Percentiles rank a stretch among this genome's conserved stretches.
These are phyloP conservation scores for Calidris pygmaea DNA, from an alignment of 2,113 vertebrate genomes.

Conservation along the genomic window DNA sequence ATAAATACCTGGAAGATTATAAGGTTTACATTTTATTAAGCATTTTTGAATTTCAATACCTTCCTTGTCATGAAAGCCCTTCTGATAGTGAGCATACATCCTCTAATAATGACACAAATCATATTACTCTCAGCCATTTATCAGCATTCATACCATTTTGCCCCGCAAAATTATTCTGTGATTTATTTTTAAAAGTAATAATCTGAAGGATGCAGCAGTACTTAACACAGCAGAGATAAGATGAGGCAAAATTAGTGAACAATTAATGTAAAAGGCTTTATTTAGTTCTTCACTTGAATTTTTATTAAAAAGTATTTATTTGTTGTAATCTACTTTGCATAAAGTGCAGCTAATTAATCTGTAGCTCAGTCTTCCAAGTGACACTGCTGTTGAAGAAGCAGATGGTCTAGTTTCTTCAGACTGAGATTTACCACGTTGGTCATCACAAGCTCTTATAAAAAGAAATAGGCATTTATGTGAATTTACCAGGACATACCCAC, in stretches of 20 bases:
- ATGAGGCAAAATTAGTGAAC: constrained; percentile 37
- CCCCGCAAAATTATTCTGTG: constrained; percentile 20
- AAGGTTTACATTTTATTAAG: constrained; percentile 55
- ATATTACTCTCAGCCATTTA: constrained; percentile 30
- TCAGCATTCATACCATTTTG: background rate
- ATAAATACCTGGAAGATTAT: constrained; percentile 68
- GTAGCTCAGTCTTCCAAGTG: background rate
- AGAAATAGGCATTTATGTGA: background rate
- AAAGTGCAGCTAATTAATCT: background rate
- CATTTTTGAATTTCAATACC: constrained; percentile 52
- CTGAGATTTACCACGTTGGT: background rate
- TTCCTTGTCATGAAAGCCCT: constrained; percentile 44
- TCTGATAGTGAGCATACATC: background rate
- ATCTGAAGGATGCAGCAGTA: background rate
- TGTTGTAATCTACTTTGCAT: background rate
- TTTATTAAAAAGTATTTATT: background rate
- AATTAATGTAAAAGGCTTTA: constrained; percentile 2
- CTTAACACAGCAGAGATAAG: constrained; percentile 11
- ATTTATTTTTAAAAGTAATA: constrained; percentile 53
- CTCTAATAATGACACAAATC: constrained; percentile 53
- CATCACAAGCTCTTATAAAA: background rate
- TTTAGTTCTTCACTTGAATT: background rate
- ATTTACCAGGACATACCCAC: background rate
- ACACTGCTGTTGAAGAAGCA: background rate
- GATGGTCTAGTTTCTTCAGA: background rate